phyloP scores from a whole-genome alignment of 2,113 vertebrate genomes.

The Numenius arquata region DNA sequence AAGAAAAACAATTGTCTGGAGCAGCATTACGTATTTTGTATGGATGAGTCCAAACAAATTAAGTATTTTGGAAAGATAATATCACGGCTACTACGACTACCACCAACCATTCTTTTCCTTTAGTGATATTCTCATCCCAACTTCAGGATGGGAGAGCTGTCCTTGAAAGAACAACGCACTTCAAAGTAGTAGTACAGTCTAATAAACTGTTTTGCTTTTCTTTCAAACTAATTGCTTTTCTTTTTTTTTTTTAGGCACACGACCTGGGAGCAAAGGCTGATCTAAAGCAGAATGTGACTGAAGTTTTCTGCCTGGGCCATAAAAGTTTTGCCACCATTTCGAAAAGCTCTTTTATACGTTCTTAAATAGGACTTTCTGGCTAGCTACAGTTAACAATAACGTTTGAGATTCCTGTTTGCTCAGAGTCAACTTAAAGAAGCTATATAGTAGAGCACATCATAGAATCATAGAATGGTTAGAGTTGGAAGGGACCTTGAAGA shows the following conservation, averaged over 20 bases:
- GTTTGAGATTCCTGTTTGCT: neutral
- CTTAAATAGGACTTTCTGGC: neutral
- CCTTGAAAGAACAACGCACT: neutral
- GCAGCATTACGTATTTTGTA: neutral
- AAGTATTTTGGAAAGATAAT: neutral
- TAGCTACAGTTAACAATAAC: neutral
- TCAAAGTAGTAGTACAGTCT: neutral
- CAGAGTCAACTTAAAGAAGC: neutral
- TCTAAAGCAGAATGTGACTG: neutral
- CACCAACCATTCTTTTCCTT: neutral
- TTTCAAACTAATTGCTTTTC: neutral
- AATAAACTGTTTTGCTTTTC: neutral
- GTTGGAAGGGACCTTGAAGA: no score
- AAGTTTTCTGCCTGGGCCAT: neutral
- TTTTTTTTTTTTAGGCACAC: neutral
- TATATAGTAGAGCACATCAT: neutral
- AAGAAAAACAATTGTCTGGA: neutral
- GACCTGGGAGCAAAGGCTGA: neutral
- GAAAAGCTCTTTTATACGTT: neutral
- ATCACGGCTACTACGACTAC: neutral
- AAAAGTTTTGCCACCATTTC: neutral
- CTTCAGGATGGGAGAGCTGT: neutral
- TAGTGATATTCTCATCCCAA: neutral
- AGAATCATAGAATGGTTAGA: no score
- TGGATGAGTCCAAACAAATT: neutral